Conservation (phyloP, 2,113 vertebrate species). For the Noctilio leporinus region DNA sequence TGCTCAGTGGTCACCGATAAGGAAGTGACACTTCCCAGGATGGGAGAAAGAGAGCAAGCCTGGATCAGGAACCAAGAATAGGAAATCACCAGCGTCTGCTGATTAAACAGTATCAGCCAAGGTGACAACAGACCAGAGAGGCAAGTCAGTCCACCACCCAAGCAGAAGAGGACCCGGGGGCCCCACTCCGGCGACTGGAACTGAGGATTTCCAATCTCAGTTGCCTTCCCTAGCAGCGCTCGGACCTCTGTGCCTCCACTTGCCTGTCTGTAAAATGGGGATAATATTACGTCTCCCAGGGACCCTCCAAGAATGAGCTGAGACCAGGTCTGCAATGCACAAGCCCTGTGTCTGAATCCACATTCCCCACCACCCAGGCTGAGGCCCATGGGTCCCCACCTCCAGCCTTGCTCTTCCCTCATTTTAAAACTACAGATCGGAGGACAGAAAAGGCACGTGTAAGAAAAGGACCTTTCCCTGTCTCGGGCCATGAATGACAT, state of each 20-base stretch:
- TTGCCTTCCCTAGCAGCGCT: background rate
- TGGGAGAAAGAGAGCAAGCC: background rate
- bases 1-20: background rate
- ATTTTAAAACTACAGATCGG: background rate
- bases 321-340: background rate
- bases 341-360: background rate
- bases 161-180: fast-evolving
- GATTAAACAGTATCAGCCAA: background rate
- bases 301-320: fast-evolving
- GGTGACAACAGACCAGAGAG: background rate
- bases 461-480: background rate
- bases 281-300: background rate
- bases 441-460: background rate
- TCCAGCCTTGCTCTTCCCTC: background rate
- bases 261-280: background rate
- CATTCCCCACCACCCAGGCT: background rate
- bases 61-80: background rate
- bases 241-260: background rate
- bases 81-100: background rate
- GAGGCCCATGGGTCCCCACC: background rate
- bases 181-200: background rate
- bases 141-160: background rate
- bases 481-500: background rate
- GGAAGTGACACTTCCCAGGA: slow-evolving; percentile 7
- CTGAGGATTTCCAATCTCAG: no score